Percentiles rank a stretch among this genome's conserved stretches.
phyloP scores from a whole-genome alignment of 2,888 invertebrate species.

The Acleris literana region DNA sequence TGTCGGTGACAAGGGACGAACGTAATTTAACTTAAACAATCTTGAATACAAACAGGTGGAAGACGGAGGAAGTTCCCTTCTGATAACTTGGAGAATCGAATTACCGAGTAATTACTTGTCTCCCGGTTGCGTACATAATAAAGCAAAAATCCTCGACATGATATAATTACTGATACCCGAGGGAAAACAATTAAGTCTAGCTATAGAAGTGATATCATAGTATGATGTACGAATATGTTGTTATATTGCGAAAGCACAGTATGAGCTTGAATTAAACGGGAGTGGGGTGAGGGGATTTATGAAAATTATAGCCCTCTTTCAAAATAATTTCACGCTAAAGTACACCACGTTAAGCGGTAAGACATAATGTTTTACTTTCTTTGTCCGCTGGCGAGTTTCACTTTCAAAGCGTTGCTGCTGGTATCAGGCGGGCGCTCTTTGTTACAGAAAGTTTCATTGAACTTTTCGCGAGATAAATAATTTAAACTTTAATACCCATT shows the following conservation, averaged over 20 bases:
- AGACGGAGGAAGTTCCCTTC: constrained; percentile 37
- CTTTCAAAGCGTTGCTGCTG: constrained; percentile 55
- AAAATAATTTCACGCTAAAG: constrained; percentile 59
- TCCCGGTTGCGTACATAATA: constrained; percentile 2
- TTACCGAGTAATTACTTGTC: constrained; percentile 25
- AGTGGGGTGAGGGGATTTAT: constrained; percentile 49
- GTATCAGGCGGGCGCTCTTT: constrained; percentile 61
- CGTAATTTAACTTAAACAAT: constrained; percentile 55
- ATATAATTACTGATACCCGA: constrained; percentile 13
- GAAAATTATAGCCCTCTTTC: constrained; percentile 54
- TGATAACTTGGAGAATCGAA: constrained; percentile 31
- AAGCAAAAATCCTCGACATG: constrained; percentile 13
- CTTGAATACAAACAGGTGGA: constrained; percentile 45
- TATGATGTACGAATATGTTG: constrained; percentile 2
- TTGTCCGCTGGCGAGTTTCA: constrained; percentile 59
- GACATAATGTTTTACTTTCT: constrained; percentile 57
- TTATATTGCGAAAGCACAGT: constrained; percentile 4
- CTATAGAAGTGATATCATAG: constrained; percentile 3
- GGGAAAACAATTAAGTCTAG: constrained; percentile 6
- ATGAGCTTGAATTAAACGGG: constrained; percentile 29
- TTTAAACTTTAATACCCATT: constrained; percentile 75
- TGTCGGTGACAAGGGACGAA: constrained; percentile 46
- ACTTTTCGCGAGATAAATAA: constrained; percentile 73
- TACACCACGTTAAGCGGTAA: constrained; percentile 53
- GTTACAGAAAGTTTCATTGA: constrained; percentile 65